Base-by-base conservation (phyloP, 2,113 vertebrate genomes). In the Oxyruncus cristatus region DNA sequence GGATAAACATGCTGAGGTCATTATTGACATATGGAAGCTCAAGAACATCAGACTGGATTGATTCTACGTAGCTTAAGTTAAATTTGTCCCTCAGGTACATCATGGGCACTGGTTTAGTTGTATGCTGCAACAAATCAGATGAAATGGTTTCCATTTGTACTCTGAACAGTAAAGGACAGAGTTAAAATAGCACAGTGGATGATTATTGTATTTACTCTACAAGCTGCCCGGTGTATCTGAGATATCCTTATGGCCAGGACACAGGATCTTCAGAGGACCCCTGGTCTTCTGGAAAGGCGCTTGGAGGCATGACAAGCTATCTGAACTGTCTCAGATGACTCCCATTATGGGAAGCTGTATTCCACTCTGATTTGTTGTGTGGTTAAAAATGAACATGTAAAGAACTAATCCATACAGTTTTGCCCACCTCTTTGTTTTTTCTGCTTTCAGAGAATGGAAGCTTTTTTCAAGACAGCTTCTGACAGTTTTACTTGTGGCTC, bases 1-100 rank as follows among this genome's bases (percentile, higher is more conserved):
- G 94, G 87, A 99, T 98, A 79, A 99, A 94, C 98, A 99, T 99
- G 93, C 98, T 99, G 71, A 99, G 97, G 30, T 98, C 98, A 7
- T 98, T 97, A 17, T 96, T 97, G 68, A 93, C 81, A 1, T 99
- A 99, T 5, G 98, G 98, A 85, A 99, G 86, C 95, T 98, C 99
- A 47, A 99, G 97, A 85, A 99, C 46, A 78, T 98, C 92, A 68
- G 97, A 95, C 81, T 80, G 85, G 59, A 92, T 39, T 20, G 98
- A 97, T 58, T 97, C 91, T 59, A 98, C 24, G 27, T 87, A 92
- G 44, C 71, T 62, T 27, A 95, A 46, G 22, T 89, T 87, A 88
- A 98, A 98, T 78, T 79, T 81, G 26, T 72, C 86, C 14, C 80
- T 97, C 89, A 98, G 95, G 21, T 35, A 5, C 98, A 99, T 99